phyloP scores from a whole-genome alignment of 2,888 invertebrate species.

The Oscheius myriophilus region DNA sequence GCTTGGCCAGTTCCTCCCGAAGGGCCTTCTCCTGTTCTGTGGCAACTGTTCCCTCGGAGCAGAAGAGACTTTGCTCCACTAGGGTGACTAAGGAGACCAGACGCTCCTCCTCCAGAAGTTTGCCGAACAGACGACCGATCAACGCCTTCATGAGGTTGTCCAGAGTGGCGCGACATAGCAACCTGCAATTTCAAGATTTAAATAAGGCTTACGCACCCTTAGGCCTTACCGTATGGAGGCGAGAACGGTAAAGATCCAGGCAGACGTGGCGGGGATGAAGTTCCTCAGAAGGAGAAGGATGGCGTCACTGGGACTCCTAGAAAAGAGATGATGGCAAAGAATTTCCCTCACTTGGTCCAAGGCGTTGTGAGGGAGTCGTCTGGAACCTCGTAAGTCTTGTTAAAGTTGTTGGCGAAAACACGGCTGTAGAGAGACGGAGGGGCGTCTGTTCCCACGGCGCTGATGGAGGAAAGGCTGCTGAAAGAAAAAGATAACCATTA shows the following conservation, averaged over 20 bases:
- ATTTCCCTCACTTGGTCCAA: conserved; percentile 12
- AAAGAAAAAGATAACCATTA: conserved; percentile 16
- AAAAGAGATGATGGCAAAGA: neutral
- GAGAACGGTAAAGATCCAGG: conserved; percentile 18
- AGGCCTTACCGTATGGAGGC: conserved; percentile 1
- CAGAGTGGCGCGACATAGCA: conserved; percentile 21
- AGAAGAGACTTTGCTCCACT: conserved; percentile 51
- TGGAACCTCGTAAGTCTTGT: neutral
- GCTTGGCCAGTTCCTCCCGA: conserved; percentile 59
- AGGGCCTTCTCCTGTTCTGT: conserved; percentile 61
- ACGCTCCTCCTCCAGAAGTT: conserved; percentile 27
- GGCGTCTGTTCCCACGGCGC: conserved; percentile 20
- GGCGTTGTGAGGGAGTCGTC: conserved; percentile 5
- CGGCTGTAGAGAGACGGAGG: conserved; percentile 26
- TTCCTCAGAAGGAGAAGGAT: conserved; percentile 15
- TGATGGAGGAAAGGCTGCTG: conserved; percentile 34
- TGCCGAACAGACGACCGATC: conserved; percentile 7
- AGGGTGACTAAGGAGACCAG: conserved; percentile 45
- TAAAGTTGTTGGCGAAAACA: conserved; percentile 34
- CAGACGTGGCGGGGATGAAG: conserved; percentile 3
- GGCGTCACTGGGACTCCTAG: conserved; percentile 20
- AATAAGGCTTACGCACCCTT: neutral
- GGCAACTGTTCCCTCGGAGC: conserved; percentile 41
- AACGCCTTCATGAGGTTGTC: conserved; percentile 22
- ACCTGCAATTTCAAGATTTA: conserved; percentile 1